Base-by-base conservation (phyloP, 2,797 vertebrate species). In the Melanotaenia pygmaea region DNA sequence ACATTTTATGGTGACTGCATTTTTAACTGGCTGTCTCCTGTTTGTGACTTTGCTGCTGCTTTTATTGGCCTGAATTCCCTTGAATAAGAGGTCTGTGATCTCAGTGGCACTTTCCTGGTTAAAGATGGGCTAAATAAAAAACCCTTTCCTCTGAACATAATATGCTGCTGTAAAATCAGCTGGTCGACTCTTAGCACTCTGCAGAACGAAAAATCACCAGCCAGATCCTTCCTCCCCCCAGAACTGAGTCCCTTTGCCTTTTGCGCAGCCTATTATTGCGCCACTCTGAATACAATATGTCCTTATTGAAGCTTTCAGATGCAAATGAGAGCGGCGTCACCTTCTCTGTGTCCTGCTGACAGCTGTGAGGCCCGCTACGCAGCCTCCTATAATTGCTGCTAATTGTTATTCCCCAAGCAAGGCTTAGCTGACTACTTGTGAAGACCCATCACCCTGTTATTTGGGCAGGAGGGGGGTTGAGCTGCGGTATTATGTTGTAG, bases 221-320 rank as follows among this genome's bases (percentile, higher is more conserved):
- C 32, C 32, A 34, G 32, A 34, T 7, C 78, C 67, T 37, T 66
- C 84, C 34, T 28, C 66, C 81, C 77, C 68, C 32, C 26, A 34
- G 57, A 70, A 77, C 76, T 70, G 26, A 86, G 75, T 89, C 69
- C 81, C 74, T 76, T 82, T 88, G 81, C 80, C 81, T 90, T 89
- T 88, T 86, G 73, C 81, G 20, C 61, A 37, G 87, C 81, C 74
- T 81, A 91, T 91, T 92, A 90, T 90, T 62, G 71, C 78, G 26
- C 26, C 79, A 85, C 85, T 89, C 26, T 79, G 38, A 86, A 83
- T 82, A 89, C 86, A 89, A 91, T 89, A 81, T 87, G 87, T 90
- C 82, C 88, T 89, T 86, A 89, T 88, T 91, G 90, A 88, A 83
- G 90, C 91, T 91, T 91, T 92, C 88, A 90, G 26, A 91, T 91